Conservation (phyloP, 2,113 vertebrate species). For the Nothoprocta pentlandii region DNA sequence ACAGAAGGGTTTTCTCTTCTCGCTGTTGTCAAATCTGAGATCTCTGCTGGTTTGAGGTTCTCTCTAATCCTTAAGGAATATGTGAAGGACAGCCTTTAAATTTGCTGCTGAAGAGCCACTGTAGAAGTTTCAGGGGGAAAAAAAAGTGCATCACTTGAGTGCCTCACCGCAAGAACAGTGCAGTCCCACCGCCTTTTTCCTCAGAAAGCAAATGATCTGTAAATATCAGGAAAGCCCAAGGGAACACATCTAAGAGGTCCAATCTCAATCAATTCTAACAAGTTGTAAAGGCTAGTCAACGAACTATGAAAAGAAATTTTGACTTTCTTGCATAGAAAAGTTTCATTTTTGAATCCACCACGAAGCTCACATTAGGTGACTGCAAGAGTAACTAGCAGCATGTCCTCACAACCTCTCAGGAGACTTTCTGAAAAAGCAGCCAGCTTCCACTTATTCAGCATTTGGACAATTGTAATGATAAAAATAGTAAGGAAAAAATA, state of each 20-base stretch:
- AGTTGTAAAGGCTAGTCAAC: background rate
- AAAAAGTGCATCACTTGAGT: background rate
- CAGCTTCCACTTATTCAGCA: background rate
- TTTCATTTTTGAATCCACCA: background rate
- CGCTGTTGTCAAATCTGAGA: background rate
- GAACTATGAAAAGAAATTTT: background rate
- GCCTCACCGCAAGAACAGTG: background rate
- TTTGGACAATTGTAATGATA: background rate
- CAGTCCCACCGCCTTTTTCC: background rate
- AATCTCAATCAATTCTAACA: background rate
- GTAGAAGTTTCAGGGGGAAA: background rate
- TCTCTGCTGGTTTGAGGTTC: background rate
- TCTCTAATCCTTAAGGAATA: background rate
- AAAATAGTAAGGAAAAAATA: background rate
- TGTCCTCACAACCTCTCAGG: rapidly evolving
- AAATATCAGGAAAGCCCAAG: background rate
- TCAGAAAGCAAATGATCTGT: background rate
- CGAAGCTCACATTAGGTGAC: background rate
- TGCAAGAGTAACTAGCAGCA: background rate
- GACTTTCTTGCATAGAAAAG: background rate
- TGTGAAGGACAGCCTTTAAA: slow-evolving; percentile 33
- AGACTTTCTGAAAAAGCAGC: background rate
- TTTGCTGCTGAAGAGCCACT: background rate
- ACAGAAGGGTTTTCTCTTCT: slow-evolving; percentile 32
- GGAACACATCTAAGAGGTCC: background rate